Conservation (phyloP, 1,140 invertebrate species). For the Drosophila ogumai region DNA sequence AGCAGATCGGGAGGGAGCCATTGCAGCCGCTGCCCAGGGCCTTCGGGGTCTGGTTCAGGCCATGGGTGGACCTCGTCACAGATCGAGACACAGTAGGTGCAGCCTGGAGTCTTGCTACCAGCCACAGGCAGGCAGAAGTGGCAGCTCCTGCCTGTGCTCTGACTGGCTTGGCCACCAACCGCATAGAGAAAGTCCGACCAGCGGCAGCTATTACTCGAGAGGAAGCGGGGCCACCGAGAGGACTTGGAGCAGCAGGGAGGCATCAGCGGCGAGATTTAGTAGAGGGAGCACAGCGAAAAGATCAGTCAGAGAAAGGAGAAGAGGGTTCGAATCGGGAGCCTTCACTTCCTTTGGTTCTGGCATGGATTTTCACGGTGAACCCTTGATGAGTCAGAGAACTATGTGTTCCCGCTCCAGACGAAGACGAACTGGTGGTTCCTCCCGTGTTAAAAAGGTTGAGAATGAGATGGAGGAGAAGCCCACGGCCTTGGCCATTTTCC, state of each 20-base stretch:
- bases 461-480: not conserved
- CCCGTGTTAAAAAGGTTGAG: too few relatives aligned
- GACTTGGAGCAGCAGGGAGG: not conserved
- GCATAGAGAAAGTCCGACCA: too few relatives aligned
- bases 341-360: not conserved
- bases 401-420: not conserved
- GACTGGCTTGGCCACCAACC: not conserved
- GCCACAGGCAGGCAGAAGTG: too few relatives aligned
- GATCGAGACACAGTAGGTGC: too few relatives aligned
- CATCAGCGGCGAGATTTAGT: not conserved
- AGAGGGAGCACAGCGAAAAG: not conserved
- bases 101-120: not conserved
- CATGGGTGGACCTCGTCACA: conserved; percentile 3
- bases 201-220: too few relatives aligned
- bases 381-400: not conserved
- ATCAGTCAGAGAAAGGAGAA: conserved; percentile 1
- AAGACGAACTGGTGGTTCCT: not conserved
- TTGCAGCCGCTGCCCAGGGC: conserved; percentile 21
- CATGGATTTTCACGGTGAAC: not conserved
- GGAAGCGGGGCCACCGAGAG: too few relatives aligned
- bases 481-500: conserved; percentile 16
- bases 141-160: not conserved
- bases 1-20: not conserved
- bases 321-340: not conserved
- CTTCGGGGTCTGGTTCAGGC: conserved; percentile 22